These are phyloP conservation scores for Octomys mimax DNA, from an alignment of 2,797 vertebrate species.

Conservation along the genomic window DNA sequence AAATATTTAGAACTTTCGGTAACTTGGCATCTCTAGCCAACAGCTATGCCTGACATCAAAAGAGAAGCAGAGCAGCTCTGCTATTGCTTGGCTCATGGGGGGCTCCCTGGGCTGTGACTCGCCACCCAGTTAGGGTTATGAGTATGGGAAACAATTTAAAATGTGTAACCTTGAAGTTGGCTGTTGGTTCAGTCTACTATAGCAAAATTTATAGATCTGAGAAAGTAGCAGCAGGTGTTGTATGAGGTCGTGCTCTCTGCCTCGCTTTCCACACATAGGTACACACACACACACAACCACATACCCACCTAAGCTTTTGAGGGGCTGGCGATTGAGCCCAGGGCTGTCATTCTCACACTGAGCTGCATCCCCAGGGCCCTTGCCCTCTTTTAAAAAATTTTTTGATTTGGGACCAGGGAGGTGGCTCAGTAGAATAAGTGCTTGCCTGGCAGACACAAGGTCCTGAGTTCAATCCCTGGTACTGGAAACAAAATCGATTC, in stretches of 20 bases:
- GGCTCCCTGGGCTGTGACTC: neutral
- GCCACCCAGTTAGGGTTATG: neutral
- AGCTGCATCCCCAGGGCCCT: neutral
- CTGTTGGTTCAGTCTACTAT: neutral
- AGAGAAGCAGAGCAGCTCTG: neutral
- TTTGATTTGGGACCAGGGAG: no score
- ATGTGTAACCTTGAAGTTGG: neutral
- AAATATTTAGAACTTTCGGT: neutral
- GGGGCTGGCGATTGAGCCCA: neutral
- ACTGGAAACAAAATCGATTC: neutral
- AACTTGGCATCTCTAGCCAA: neutral
- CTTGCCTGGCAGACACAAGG: no score
- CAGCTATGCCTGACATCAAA: no score
- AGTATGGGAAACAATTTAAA: neutral
- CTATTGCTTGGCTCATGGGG: neutral
- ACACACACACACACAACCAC: neutral
- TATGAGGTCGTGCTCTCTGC: neutral
- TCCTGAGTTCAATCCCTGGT: no score
- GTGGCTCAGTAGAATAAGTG: no score
- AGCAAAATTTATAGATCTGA: neutral
- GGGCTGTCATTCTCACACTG: neutral
- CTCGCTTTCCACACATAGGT: neutral
- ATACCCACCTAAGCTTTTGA: neutral
- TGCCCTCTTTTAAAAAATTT: neutral
- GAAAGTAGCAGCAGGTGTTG: neutral